Evolutionary conservation across 2,113 vertebrate species (phyloP).

Genomic region (Trinectes maculatus): DNA sequence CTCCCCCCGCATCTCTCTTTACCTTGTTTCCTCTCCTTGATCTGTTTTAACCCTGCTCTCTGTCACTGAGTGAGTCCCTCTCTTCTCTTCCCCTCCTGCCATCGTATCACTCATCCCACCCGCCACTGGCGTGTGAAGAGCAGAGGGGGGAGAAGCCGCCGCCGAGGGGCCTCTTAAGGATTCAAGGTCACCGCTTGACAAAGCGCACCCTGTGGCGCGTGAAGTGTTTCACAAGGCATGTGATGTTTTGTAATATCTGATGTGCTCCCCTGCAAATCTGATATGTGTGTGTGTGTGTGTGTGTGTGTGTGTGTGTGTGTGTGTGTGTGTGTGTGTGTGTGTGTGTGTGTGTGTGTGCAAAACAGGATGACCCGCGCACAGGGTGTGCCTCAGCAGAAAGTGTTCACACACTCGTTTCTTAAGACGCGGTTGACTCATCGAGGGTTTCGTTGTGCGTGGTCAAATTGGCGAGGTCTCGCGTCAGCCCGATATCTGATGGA

Average conservation of each 20-base stretch:
- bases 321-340: slow-evolving; percentile 10
- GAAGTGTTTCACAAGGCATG: slow-evolving; percentile 64
- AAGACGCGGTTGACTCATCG: slow-evolving; percentile 22
- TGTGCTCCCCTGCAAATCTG: slow-evolving; percentile 52
- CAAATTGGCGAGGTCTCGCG: too few relatives aligned
- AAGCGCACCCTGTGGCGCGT: slow-evolving; percentile 34
- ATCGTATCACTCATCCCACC: slow-evolving; percentile 61
- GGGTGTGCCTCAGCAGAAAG: slow-evolving; percentile 39
- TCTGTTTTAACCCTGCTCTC: slow-evolving; percentile 35
- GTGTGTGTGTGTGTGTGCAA: slow-evolving; percentile 28
- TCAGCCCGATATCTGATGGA: slow-evolving; percentile 6
- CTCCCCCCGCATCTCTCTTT: slow-evolving; percentile 11
- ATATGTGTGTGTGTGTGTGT: slow-evolving; percentile 10
- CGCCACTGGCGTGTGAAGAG: slow-evolving; percentile 69
- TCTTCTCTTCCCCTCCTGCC: slow-evolving; percentile 25
- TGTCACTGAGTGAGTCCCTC: slow-evolving; percentile 27
- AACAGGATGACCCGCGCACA: slow-evolving; percentile 61
- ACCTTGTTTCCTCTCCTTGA: slow-evolving; percentile 6
- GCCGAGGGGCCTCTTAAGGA: slow-evolving; percentile 61
- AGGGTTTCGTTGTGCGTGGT: not conserved
- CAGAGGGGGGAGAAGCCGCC: slow-evolving; percentile 35
- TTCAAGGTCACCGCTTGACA: slow-evolving; percentile 71
- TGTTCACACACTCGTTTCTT: slow-evolving; percentile 48
- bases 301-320: slow-evolving; percentile 14
- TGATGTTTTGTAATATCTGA: slow-evolving; percentile 74